phyloP scores from a whole-genome alignment of 1,140 invertebrate species.

The Drosophila pandora region DNA sequence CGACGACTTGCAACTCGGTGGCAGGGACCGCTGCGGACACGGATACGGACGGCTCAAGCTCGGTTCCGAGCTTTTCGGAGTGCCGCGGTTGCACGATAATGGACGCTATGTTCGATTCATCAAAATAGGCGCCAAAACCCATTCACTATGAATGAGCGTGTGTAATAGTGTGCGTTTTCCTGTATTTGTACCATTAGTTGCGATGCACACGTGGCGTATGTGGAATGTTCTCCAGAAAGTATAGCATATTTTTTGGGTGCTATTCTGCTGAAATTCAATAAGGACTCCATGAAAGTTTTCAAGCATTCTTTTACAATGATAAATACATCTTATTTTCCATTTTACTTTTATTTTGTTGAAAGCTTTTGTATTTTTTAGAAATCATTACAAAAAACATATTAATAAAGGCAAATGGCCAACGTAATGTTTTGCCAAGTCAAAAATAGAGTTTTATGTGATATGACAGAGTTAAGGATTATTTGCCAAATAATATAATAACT shows the following conservation, averaged over 20 bases:
- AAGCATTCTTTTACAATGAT: no score
- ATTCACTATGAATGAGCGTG: slow-evolving; percentile 28
- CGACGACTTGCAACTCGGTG: slow-evolving; percentile 42
- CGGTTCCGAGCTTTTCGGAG: slow-evolving; percentile 66
- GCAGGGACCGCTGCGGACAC: slow-evolving; percentile 14
- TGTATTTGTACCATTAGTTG: neutral
- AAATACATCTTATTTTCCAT: no score
- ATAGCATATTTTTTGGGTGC: slow-evolving; percentile 4
- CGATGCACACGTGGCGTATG: slow-evolving; percentile 45
- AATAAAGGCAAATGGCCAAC: no score
- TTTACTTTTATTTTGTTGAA: no score
- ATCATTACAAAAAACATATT: no score
- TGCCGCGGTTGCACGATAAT: slow-evolving; percentile 44
- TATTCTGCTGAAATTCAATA: neutral
- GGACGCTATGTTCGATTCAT: slow-evolving; percentile 49
- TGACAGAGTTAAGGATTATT: no score
- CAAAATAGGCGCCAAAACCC: slow-evolving; percentile 73
- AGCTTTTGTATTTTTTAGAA: no score
- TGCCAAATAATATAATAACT: no score
- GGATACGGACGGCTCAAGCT: slow-evolving; percentile 46
- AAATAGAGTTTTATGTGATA: no score
- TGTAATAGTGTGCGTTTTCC: slow-evolving; percentile 12
- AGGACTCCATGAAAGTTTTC: neutral
- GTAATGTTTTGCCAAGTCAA: no score
- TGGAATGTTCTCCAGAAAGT: neutral